Conservation (phyloP, 2,888 invertebrate genomes). For the Magallana nippona region DNA sequence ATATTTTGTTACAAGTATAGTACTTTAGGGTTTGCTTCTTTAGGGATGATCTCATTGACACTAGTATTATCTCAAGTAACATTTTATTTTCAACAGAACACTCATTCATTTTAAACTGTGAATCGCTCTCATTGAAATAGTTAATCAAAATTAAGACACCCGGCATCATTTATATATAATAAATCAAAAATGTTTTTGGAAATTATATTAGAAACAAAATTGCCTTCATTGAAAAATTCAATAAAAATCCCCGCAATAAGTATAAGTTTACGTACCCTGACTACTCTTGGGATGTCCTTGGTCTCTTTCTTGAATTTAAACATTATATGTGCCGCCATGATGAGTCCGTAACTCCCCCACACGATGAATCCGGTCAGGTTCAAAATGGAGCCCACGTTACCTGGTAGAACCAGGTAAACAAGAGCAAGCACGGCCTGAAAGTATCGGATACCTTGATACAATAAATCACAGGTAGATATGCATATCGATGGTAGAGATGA, state of each 20-base stretch:
- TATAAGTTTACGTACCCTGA: conserved; percentile 38
- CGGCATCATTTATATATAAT: neutral
- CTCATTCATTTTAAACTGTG: neutral
- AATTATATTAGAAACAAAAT: too few species aligned
- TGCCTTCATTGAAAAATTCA: too few species aligned
- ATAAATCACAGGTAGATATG: too few species aligned
- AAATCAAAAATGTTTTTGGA: neutral
- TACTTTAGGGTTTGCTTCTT: too few species aligned
- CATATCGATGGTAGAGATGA: too few species aligned
- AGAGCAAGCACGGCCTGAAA: conserved; percentile 37
- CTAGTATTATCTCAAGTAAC: too few species aligned
- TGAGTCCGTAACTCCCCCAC: conserved; percentile 40
- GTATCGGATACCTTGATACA: neutral
- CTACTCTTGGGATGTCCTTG: conserved; percentile 37
- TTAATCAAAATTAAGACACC: neutral
- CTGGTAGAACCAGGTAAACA: conserved; percentile 44
- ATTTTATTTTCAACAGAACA: too few species aligned
- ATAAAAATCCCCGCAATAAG: too few species aligned
- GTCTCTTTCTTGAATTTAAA: conserved; percentile 38
- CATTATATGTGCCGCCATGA: conserved; percentile 42
- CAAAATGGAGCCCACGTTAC: conserved; percentile 40
- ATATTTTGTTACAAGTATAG: too few species aligned
- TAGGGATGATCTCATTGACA: too few species aligned
- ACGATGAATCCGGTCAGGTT: conserved; percentile 43
- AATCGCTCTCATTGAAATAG: neutral